Base-by-base conservation (phyloP, 2,888 invertebrate species). In the Microchrysa polita region DNA sequence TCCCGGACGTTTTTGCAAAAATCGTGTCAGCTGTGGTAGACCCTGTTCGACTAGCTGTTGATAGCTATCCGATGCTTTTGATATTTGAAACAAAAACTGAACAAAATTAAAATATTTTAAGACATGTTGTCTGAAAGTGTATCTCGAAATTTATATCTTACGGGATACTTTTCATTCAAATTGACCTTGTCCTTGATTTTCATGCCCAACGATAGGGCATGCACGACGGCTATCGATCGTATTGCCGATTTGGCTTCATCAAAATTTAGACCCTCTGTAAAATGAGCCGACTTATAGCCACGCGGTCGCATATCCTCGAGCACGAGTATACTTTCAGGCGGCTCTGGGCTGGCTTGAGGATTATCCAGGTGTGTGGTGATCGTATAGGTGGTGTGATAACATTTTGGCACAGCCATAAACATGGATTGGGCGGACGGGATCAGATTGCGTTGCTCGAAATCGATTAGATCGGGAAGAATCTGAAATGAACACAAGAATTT, bases 1-100 rank as follows among this genome's bases (percentile, higher is more conserved):
- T 27, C 92, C 92, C 0, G 89, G 87, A 65, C 90, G 87, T 60
- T 88, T 88, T 78, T 91, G 88, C 60, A 93, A 83, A 81, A 93
- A 93, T 73, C 89, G 88, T 76, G 91, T 89, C 23, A 93, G 86
- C 80, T 93, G 93, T 0, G 93, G 93, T 20, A 93, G 84, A 1
- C 93, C 93, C 74, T 93, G 87, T 80, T 93, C 90, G 2, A 93
- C 91, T 27, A 93, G 86, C 74, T 93, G 91, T 76, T 93, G 90
- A 80, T 93, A 93, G 4, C 93, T 93, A 77, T 93, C 92, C 0
- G 93, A 92, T 0, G 93, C 93, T 80, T 91, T 87, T 55, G 91
- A 91, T 48, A 92, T 92, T 79, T 93, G 92, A 79, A 93, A 93
- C 16, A 93, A 86, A 81, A 93, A 93, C 16, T 81, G 61, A 55